Evolutionary conservation across 2,113 vertebrate genomes (phyloP).

Genomic region (Blennius ocellaris): DNA sequence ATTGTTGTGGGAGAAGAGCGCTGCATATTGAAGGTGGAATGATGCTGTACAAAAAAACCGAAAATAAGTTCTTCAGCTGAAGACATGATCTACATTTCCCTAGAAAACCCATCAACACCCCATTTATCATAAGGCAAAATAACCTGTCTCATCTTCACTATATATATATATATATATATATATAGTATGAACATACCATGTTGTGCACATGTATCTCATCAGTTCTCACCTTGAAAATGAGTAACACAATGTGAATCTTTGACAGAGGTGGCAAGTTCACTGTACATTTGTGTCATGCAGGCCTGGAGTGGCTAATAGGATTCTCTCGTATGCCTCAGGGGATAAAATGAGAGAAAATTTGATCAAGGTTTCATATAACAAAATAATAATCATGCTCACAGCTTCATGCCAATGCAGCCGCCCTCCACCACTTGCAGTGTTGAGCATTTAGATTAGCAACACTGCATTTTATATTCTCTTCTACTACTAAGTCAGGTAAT

Average conservation of each 20-base stretch:
- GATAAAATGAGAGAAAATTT: slow-evolving; percentile 54
- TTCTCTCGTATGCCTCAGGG: slow-evolving; percentile 40
- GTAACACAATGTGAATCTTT: slow-evolving; percentile 38
- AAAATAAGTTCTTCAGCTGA: not conserved
- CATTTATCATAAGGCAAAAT: not conserved
- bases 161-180: slow-evolving; percentile 31
- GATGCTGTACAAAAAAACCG: not conserved
- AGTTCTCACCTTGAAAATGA: slow-evolving; percentile 57
- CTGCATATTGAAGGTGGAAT: not conserved
- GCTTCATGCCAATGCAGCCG: slow-evolving; percentile 11
- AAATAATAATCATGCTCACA: slow-evolving; percentile 64
- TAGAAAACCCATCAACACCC: not conserved
- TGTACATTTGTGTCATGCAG: slow-evolving; percentile 44
- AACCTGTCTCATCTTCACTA: slow-evolving; percentile 16
- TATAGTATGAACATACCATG: slow-evolving; percentile 3
- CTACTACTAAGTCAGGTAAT: not conserved
- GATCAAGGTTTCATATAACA: slow-evolving; percentile 61
- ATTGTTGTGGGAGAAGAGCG: not conserved
- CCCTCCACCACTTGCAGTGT: not conserved
- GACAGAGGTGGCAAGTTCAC: slow-evolving; percentile 53
- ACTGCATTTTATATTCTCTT: slow-evolving; percentile 5
- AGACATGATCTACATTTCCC: not conserved
- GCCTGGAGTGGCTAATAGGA: slow-evolving; percentile 54
- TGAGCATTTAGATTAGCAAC: slow-evolving; percentile 42
- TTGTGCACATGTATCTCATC: slow-evolving; percentile 47